phyloP scores from a whole-genome alignment of 2,888 invertebrate genomes.

The Neoitamus cyanurus region DNA sequence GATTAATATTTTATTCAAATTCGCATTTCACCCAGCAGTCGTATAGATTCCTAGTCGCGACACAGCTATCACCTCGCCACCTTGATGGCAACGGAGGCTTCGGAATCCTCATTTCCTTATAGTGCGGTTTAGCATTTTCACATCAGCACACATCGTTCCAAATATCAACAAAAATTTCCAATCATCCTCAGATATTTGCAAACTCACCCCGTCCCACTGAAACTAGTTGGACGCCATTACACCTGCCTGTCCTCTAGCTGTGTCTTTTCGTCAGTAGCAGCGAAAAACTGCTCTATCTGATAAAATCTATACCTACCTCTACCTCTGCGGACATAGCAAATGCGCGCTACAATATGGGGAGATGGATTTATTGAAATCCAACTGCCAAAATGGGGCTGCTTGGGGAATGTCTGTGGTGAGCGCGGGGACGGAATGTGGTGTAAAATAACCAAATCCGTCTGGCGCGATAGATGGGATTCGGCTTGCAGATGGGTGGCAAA shows the following conservation, averaged over 20 bases:
- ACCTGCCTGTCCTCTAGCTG: not conserved
- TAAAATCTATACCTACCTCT: not conserved
- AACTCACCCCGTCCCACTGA: not conserved
- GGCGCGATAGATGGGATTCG: slow-evolving; percentile 30
- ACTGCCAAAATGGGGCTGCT: slow-evolving; percentile 19
- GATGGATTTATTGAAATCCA: slow-evolving; percentile 43
- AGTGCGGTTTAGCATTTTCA: slow-evolving; percentile 37
- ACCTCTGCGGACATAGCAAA: not conserved
- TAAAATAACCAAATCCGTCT: slow-evolving; percentile 45
- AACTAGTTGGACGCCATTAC: not conserved
- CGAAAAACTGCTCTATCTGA: not conserved
- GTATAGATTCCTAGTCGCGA: not conserved
- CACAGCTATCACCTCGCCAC: slow-evolving; percentile 16
- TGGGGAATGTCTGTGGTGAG: slow-evolving; percentile 13
- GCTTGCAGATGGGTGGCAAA: not conserved
- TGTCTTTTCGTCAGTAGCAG: not conserved
- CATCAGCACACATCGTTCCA: slow-evolving; percentile 23
- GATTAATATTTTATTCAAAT: slow-evolving; percentile 46
- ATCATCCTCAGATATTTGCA: slow-evolving; percentile 44
- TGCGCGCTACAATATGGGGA: slow-evolving; percentile 9
- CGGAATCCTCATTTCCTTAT: slow-evolving; percentile 13
- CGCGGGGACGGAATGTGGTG: slow-evolving; percentile 15
- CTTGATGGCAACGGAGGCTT: slow-evolving; percentile 15
- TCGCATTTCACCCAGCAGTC: slow-evolving; percentile 13
- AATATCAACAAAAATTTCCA: slow-evolving; percentile 46